Evolutionary conservation across 2,797 vertebrate genomes (phyloP), one percentile per base, ranked within the genome.

Genomic region (Enteromius mattozi): DNA sequence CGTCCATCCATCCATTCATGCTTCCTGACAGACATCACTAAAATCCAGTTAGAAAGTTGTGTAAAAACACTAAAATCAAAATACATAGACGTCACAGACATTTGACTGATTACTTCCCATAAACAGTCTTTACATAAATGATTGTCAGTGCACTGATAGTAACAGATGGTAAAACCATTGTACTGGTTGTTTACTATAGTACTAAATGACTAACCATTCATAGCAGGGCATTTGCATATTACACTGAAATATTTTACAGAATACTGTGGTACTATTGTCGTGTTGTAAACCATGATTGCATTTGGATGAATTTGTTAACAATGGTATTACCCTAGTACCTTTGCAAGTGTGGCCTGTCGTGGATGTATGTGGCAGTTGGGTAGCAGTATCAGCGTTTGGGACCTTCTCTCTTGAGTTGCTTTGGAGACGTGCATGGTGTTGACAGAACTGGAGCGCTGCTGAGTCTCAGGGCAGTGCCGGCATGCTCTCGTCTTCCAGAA

Each of bases 401-500:
- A 79, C 56, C 70, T 78, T 81, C 74, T 76, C 86, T 89, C 85
- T 85, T 87, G 85, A 88, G 87, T 89, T 85, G 79, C 86, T 88
- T 51, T 84, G 17, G 54, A 88, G 86, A 91, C 35, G 61, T 88
- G 87, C 78, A 65, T 56, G 61, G 63, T 74, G 84, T 78, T 90
- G 88, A 88, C 89, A 89, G 86, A 90, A 86, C 85, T 89, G 68
- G 86, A 87, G 59, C 87, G 84, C 51, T 74, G 69, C 81, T 78
- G 86, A 85, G 78, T 88, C 81, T 87, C 78, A 82, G 86, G 88
- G 85, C 87, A 83, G 84, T 61, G 61, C 45, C 13, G 83, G 80
- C 79, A 37, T 56, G 78, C 83, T 54, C 85, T 59, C 80, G 19
- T 84, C 80, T 72, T 68, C 51, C 63, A 35, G 77, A 59, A 76